Conservation (phyloP, 2,113 vertebrate genomes). For the Ornithorhynchus anatinus region DNA sequence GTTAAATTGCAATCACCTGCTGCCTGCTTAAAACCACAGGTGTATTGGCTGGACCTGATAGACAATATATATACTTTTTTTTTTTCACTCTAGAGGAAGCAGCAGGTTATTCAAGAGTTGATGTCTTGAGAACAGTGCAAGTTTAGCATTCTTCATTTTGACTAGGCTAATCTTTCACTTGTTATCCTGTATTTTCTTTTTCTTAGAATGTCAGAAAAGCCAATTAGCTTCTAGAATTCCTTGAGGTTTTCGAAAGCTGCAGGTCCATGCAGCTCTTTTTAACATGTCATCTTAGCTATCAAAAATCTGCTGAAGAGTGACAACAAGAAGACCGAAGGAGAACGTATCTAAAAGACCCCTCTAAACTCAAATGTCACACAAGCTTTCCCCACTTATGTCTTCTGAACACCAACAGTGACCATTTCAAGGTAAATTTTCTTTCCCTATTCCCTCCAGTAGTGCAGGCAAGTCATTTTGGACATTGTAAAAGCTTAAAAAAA, state of each 20-base stretch:
- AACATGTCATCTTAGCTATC: not conserved
- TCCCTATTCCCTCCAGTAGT: fast-evolving
- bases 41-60: not conserved
- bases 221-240: not conserved
- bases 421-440: not conserved
- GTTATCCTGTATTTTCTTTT: not conserved
- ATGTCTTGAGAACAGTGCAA: not conserved
- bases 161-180: not conserved
- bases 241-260: not conserved
- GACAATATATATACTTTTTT: too few relatives aligned
- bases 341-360: not conserved
- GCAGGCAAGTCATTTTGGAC: too few relatives aligned
- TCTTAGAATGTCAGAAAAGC: not conserved
- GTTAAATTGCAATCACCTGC: not conserved
- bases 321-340: not conserved
- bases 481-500: too few relatives aligned
- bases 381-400: not conserved
- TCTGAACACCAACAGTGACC: not conserved
- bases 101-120: not conserved
- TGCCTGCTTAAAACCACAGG: not conserved
- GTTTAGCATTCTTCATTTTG: not conserved
- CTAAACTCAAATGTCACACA: not conserved
- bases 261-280: not conserved
- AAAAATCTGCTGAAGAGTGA: not conserved
- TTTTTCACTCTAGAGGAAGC: not conserved